These are phyloP conservation scores for Drosophila tani DNA, from an alignment of 1,140 invertebrate genomes.

Conservation along the genomic window DNA sequence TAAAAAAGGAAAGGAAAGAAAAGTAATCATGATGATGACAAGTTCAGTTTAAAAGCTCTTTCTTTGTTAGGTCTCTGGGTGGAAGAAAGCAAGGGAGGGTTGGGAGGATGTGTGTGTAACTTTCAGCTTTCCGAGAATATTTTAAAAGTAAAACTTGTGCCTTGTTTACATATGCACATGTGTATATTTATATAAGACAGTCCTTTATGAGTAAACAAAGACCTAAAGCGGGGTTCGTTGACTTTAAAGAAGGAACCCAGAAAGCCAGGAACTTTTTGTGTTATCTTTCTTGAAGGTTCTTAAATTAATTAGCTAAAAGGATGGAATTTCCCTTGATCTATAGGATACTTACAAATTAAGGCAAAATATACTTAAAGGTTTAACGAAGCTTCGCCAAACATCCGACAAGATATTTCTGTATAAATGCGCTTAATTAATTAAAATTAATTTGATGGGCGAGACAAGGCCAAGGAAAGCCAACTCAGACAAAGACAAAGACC, in stretches of 20 bases:
- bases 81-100: background rate
- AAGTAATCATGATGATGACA: slow-evolving; percentile 26
- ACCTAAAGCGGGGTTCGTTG: slow-evolving; percentile 29
- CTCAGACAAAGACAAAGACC: background rate
- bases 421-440: slow-evolving; percentile 43
- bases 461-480: background rate
- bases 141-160: slow-evolving; percentile 48
- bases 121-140: slow-evolving; percentile 26
- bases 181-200: slow-evolving; percentile 11
- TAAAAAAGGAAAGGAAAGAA: slow-evolving; percentile 2
- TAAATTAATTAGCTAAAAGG: background rate
- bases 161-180: slow-evolving; percentile 36
- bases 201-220: slow-evolving; percentile 31
- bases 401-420: background rate
- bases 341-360: background rate
- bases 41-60: slow-evolving; percentile 42
- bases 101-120: slow-evolving; percentile 2
- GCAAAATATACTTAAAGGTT: background rate
- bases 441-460: slow-evolving; percentile 39
- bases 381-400: background rate
- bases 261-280: background rate
- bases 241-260: slow-evolving; percentile 14
- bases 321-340: background rate
- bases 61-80: slow-evolving; percentile 18
- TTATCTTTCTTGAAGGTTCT: background rate